Conservation (phyloP, 2,113 vertebrate genomes). For the Pseudorectes ferrugineus region DNA sequence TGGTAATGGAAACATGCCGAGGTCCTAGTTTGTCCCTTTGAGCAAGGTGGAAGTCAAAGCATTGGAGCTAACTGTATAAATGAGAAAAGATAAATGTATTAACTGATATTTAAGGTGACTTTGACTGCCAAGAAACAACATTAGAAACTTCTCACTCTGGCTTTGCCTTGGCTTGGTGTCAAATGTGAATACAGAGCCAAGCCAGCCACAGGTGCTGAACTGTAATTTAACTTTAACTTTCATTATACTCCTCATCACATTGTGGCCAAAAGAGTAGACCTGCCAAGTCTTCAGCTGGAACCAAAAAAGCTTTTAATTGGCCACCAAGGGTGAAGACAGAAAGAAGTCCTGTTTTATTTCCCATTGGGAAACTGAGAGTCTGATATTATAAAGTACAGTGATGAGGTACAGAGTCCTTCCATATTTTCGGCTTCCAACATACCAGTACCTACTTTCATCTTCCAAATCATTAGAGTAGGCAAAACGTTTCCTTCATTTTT, state of each 20-base stretch:
- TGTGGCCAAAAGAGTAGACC: not conserved
- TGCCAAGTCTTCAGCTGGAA: slow-evolving; percentile 37
- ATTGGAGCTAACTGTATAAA: not conserved
- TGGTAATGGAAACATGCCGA: not conserved
- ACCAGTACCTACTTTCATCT: not conserved
- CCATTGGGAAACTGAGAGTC: not conserved
- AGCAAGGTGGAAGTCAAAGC: not conserved
- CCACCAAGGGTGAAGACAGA: slow-evolving; percentile 17
- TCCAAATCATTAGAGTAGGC: not conserved
- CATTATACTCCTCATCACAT: not conserved
- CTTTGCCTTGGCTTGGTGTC: slow-evolving; percentile 16
- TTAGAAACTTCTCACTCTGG: slow-evolving; percentile 16
- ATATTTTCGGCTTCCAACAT: not conserved
- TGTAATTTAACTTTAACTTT: slow-evolving; percentile 49
- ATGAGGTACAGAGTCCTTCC: not conserved
- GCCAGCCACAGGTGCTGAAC: slow-evolving; percentile 16
- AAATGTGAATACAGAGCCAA: slow-evolving; percentile 9
- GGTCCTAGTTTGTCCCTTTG: not conserved
- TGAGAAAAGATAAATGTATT: slow-evolving; percentile 16
- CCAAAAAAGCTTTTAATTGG: slow-evolving; percentile 30
- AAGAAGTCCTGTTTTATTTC: not conserved
- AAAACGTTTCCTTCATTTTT: not conserved
- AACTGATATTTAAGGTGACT: slow-evolving; percentile 22
- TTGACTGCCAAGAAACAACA: slow-evolving; percentile 25
- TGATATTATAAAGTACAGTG: not conserved